Percentiles rank a stretch among this genome's conserved stretches.
Conservation (phyloP, 2,888 invertebrate genomes). For the Anodontia alba region DNA sequence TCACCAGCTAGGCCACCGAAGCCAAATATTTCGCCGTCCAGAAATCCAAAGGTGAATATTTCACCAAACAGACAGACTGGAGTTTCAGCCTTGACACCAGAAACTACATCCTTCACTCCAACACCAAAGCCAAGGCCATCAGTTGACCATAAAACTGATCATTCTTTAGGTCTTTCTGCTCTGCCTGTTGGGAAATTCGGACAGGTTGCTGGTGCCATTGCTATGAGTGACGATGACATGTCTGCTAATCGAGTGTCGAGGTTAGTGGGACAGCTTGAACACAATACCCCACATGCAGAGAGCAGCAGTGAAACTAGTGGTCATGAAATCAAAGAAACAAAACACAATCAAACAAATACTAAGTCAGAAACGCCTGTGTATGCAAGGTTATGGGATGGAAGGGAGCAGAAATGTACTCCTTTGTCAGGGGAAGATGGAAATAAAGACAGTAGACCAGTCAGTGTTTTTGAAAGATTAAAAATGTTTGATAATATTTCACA, state of each 20-base stretch:
- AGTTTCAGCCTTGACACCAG: not conserved
- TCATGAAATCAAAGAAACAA: not conserved
- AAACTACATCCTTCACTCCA: constrained; percentile 4
- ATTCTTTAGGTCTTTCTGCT: constrained; percentile 17
- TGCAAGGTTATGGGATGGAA: constrained; percentile 23
- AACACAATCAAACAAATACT: not conserved
- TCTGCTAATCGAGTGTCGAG: constrained; percentile 33
- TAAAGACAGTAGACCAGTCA: constrained; percentile 46
- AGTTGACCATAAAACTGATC: constrained; percentile 34
- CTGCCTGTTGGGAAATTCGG: constrained; percentile 36
- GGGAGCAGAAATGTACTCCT: not conserved
- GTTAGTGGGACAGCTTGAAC: constrained; percentile 26
- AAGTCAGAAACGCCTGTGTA: constrained; percentile 23
- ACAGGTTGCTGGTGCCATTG: constrained; percentile 35
- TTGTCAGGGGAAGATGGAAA: constrained; percentile 17
- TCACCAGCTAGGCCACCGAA: constrained; percentile 37
- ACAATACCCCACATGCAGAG: not conserved
- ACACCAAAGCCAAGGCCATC: constrained; percentile 44
- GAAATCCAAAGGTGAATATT: not conserved
- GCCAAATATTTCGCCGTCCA: constrained; percentile 37
- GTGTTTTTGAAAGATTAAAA: constrained; percentile 67
- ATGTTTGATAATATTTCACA: constrained; percentile 61
- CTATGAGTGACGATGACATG: constrained; percentile 5
- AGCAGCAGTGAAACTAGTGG: not conserved
- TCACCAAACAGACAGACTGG: not conserved